phyloP scores from a whole-genome alignment of 2,888 invertebrate species.

The Halocaridina rubra region DNA sequence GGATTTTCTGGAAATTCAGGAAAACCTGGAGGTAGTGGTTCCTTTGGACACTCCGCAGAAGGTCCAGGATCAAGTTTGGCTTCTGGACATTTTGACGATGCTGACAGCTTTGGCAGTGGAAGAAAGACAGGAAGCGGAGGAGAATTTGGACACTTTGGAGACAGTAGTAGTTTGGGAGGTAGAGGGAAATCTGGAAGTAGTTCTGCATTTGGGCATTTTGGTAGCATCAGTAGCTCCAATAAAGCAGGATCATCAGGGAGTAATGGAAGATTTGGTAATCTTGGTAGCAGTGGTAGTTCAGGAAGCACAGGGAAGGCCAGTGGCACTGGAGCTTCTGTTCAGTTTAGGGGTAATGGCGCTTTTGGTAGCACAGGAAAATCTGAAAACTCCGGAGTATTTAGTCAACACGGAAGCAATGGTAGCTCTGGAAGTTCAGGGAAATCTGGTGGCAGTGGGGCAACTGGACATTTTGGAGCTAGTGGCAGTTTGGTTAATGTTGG shows the following conservation, averaged over 20 bases:
- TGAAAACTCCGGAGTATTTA: neutral
- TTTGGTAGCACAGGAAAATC: neutral
- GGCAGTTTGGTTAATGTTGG: neutral
- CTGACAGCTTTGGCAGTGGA: neutral
- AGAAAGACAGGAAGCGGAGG: slow-evolving; percentile 7
- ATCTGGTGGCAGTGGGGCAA: slow-evolving; percentile 5
- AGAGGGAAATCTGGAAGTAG: slow-evolving; percentile 28
- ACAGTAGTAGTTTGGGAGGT: slow-evolving; percentile 20
- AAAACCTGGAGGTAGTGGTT: neutral
- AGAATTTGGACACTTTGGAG: slow-evolving; percentile 9
- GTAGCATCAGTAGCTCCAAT: neutral
- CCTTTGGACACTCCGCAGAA: neutral
- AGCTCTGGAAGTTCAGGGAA: neutral
- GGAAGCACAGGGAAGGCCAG: neutral
- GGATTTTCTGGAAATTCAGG: neutral
- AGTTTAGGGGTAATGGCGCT: neutral
- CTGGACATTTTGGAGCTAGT: neutral
- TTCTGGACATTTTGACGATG: neutral
- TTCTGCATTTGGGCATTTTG: neutral
- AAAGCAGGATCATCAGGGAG: neutral
- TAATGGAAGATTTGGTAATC: neutral
- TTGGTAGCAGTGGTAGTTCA: slow-evolving; percentile 3
- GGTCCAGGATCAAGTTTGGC: neutral
- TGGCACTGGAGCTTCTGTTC: neutral
- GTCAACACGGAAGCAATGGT: neutral